Conservation (phyloP, 2,888 invertebrate species). For the Aspidapion aeneum region DNA sequence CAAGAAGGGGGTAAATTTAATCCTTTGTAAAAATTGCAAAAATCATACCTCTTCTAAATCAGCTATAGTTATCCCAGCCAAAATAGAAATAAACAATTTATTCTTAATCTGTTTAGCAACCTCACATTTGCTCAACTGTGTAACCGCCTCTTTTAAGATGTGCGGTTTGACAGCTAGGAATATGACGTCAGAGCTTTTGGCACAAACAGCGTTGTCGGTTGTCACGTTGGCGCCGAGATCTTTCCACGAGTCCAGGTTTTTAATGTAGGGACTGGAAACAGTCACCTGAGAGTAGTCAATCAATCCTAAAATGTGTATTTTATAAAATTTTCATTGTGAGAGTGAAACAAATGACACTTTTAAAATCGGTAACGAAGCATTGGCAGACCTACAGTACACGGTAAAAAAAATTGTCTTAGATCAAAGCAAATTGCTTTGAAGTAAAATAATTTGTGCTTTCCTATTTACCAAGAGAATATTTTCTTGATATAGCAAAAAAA, state of each 20-base stretch:
- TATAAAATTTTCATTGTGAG: not conserved
- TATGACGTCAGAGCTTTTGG: conserved; percentile 64
- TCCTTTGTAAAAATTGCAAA: too few species aligned
- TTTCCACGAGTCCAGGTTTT: conserved; percentile 64
- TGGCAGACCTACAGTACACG: too few species aligned
- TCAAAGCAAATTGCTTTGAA: too few species aligned
- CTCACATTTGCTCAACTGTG: conserved; percentile 41
- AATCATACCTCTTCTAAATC: conserved; percentile 63
- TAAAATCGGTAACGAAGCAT: too few species aligned
- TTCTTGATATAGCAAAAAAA: too few species aligned
- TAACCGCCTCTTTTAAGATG: conserved; percentile 58
- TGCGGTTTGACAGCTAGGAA: conserved; percentile 89
- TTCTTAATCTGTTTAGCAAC: conserved; percentile 38
- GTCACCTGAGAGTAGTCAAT: conserved; percentile 62
- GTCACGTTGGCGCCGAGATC: conserved; percentile 59
- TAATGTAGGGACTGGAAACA: conserved; percentile 68
- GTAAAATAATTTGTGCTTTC: too few species aligned
- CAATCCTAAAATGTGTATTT: conserved; percentile 50
- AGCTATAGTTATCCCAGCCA: conserved; percentile 70
- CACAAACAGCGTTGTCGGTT: conserved; percentile 63
- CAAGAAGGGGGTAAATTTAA: too few species aligned
- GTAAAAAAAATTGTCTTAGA: too few species aligned
- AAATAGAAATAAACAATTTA: conserved; percentile 75
- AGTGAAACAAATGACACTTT: too few species aligned
- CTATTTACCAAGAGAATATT: too few species aligned